phyloP scores from a whole-genome alignment of 2,113 vertebrate genomes.

The Pedionomus torquatus region DNA sequence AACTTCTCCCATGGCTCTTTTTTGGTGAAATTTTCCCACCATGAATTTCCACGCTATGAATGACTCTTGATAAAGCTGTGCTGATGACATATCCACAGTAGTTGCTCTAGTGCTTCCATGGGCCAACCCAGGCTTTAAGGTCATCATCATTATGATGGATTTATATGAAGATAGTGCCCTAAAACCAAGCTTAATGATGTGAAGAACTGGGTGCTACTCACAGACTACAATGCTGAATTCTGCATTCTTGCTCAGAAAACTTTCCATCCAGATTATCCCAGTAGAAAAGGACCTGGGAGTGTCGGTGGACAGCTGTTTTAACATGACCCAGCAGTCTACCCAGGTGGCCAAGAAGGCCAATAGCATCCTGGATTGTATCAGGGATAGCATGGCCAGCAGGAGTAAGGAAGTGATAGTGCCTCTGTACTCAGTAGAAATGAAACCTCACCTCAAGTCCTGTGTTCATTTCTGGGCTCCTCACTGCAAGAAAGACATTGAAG shows the following conservation, averaged over 20 bases:
- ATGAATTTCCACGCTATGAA: neutral
- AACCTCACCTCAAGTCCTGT: too few species aligned
- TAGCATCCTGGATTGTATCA: too few species aligned
- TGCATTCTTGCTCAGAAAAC: neutral
- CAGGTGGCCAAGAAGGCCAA: too few species aligned
- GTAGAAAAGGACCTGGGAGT: too few species aligned
- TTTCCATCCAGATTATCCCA: neutral
- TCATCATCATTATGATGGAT: accelerated
- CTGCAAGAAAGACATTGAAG: too few species aligned
- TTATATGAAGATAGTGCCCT: neutral
- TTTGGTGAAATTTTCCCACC: neutral
- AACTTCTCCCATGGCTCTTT: neutral
- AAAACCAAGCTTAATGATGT: neutral
- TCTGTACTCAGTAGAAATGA: too few species aligned
- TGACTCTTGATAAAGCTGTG: neutral
- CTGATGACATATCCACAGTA: neutral
- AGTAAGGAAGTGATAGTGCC: too few species aligned
- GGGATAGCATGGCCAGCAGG: too few species aligned
- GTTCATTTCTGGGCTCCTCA: too few species aligned
- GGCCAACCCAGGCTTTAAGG: neutral
- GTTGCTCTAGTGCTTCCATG: neutral
- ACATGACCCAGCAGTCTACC: too few species aligned
- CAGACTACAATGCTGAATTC: neutral
- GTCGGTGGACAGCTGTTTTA: too few species aligned
- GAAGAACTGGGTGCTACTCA: neutral